Evolutionary conservation across 2,113 vertebrate species (phyloP), one percentile per base, ranked within the genome.

Genomic region (Odocoileus virginianus): DNA sequence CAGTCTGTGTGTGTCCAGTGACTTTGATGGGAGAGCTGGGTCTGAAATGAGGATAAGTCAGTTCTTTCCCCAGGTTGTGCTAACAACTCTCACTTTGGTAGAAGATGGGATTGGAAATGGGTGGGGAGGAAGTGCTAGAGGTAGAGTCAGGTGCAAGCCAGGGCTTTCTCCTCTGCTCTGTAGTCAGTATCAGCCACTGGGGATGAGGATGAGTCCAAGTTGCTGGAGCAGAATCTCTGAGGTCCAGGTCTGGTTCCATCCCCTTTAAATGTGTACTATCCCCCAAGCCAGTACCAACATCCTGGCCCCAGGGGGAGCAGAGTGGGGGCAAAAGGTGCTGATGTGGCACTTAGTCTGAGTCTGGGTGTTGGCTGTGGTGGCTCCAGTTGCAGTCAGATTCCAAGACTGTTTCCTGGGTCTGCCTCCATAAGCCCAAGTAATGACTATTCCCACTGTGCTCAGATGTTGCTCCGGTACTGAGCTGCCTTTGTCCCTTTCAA

Each of bases 61-160:
- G 10, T 17, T 54, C 79, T 82, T 82, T n/a, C 19, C 11, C 50
- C 50, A 54, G 30, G 19, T n/a, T n/a, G 17, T 54, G 79, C 47
- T 52, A 54, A 52, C 10, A 54, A 11, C 47, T 82, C 50, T 82
- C 30, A n/a, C 10, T 54, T n/a, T n/a, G 30, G 30, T n/a, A n/a
- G 28, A 12, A 82, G 79, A 54, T 82, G 30, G 30, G 11, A 12
- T 23, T 82, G 50, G 50, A 82, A 11, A n/a, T n/a, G 30, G 30
- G 6, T 1, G 0, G 2, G 19, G 10, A 12, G 30, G 30, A 30
- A 23, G 30, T 52, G 79, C 30, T 23, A 82, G 79, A n/a, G 6
- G 30, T 50, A 82, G 79, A 82, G 30, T 13, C 19, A 54, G 17
- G 50, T n/a, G 50, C 50, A 82, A 82, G 19, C 50, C 30, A 54